Conservation (phyloP, 2,888 invertebrate genomes). For the Tiliacea aurago region DNA sequence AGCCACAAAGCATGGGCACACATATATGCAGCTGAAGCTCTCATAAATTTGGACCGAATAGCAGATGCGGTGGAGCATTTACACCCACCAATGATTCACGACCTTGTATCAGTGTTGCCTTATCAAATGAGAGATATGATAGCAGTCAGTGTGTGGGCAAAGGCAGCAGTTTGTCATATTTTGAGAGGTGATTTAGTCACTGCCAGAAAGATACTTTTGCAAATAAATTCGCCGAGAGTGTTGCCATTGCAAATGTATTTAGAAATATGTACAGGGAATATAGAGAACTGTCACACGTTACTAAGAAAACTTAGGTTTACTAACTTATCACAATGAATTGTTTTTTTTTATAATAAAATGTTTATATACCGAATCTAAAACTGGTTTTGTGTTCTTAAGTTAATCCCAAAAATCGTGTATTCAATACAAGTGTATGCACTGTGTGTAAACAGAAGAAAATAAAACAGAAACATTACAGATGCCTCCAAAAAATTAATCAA, state of each 20-base stretch:
- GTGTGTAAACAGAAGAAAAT: background rate
- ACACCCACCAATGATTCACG: conserved; percentile 93
- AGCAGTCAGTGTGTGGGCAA: conserved; percentile 89
- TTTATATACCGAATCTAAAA: conserved; percentile 43
- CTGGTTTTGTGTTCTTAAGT: conserved; percentile 14
- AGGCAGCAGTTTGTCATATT: conserved; percentile 88
- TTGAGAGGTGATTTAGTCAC: conserved; percentile 86
- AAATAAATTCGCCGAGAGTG: conserved; percentile 87
- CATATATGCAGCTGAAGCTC: conserved; percentile 97
- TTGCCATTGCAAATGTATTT: conserved; percentile 90
- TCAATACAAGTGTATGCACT: background rate
- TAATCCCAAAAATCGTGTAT: background rate
- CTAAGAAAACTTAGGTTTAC: conserved; percentile 83
- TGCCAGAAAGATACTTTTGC: conserved; percentile 86
- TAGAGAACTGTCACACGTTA: conserved; percentile 88
- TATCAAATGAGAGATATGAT: conserved; percentile 86
- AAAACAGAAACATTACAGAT: too few relatives aligned
- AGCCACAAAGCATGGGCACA: conserved; percentile 94
- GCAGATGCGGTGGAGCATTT: conserved; percentile 96
- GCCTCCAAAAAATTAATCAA: too few relatives aligned
- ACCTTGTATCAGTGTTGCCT: conserved; percentile 85
- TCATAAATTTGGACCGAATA: conserved; percentile 95
- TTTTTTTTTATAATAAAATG: conserved; percentile 59
- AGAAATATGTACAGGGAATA: conserved; percentile 89
- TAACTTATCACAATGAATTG: conserved; percentile 74